Percentiles rank a stretch among this genome's conserved stretches.
phyloP scores from a whole-genome alignment of 2,113 vertebrate genomes.

The Electrona antarctica region DNA sequence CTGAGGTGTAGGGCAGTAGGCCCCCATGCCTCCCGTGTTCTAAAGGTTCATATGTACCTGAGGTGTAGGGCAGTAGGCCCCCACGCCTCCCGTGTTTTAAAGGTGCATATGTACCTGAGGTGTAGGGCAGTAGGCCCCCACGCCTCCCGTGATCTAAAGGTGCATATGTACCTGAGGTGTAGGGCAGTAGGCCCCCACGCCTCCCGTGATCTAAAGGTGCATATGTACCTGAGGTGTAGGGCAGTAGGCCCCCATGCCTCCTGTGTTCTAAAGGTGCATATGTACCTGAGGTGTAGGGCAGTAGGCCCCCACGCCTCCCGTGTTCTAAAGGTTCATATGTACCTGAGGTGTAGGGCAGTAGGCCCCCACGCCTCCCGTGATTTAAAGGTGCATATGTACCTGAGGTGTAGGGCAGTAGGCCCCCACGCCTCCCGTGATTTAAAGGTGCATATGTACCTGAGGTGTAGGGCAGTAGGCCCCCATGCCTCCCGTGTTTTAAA shows the following conservation, averaged over 20 bases:
- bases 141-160: slow-evolving; percentile 93
- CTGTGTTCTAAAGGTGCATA: slow-evolving; percentile 85
- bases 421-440: slow-evolving; percentile 97
- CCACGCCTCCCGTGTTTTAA: slow-evolving; percentile 98
- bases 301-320: slow-evolving; percentile 96
- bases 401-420: slow-evolving; percentile 94
- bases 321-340: slow-evolving; percentile 80
- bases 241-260: slow-evolving; percentile 96
- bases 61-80: slow-evolving; percentile 92
- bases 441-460: slow-evolving; percentile 83
- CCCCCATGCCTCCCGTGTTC: slow-evolving; percentile 98
- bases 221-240: slow-evolving; percentile 90
- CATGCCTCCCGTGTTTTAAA: slow-evolving; percentile 97
- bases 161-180: slow-evolving; percentile 86
- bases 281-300: slow-evolving; percentile 92
- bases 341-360: slow-evolving; percentile 96
- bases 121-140: slow-evolving; percentile 94
- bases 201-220: slow-evolving; percentile 86
- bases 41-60: slow-evolving; percentile 84
- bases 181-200: slow-evolving; percentile 96
- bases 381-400: slow-evolving; percentile 78
- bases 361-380: slow-evolving; percentile 96
- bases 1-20: slow-evolving; percentile 94
- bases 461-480: slow-evolving; percentile 94
- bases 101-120: slow-evolving; percentile 86